A percentile compares a stretch with the other conserved stretches of the same genome.
These are phyloP conservation scores for Bolinopsis microptera DNA, from an alignment of 37 sponge, comb jelly and placozoan genomes.

Conservation along the genomic window DNA sequence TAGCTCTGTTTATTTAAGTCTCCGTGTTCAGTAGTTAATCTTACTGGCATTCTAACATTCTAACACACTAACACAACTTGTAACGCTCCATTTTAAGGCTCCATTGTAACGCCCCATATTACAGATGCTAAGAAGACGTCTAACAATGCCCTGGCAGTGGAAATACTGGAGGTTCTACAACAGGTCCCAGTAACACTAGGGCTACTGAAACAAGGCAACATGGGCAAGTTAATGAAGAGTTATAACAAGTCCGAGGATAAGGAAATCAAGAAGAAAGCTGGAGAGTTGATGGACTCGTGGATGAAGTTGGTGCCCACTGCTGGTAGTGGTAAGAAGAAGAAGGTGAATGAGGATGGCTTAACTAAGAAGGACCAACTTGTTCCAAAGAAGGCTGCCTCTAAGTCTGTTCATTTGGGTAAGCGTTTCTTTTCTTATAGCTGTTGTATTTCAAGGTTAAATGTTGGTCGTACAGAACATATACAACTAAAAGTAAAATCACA, in stretches of 20 bases:
- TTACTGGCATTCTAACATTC: no score
- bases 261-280: constrained; percentile 21
- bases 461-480: no score
- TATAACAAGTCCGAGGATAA: constrained; percentile 56
- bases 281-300: constrained; percentile 36
- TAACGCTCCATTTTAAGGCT: no score
- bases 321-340: constrained; percentile 38
- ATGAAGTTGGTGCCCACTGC: constrained; percentile 27
- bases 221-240: constrained; percentile 65
- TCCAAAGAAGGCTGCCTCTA: constrained; percentile 4
- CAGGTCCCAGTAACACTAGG: constrained; percentile 39
- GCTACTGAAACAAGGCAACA: constrained; percentile 45
- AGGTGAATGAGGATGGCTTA: not conserved
- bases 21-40: no score
- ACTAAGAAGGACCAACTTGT: constrained; percentile 35
- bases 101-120: no score
- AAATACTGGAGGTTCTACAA: constrained; percentile 33
- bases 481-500: no score
- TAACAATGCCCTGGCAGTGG: not conserved
- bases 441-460: no score
- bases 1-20: not conserved
- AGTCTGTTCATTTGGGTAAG: constrained; percentile 25
- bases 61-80: no score
- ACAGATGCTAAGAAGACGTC: constrained; percentile 56
- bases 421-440: no score